Evolutionary conservation across 2,888 invertebrate genomes (phyloP).

Genomic region (Nomada fucata): DNA sequence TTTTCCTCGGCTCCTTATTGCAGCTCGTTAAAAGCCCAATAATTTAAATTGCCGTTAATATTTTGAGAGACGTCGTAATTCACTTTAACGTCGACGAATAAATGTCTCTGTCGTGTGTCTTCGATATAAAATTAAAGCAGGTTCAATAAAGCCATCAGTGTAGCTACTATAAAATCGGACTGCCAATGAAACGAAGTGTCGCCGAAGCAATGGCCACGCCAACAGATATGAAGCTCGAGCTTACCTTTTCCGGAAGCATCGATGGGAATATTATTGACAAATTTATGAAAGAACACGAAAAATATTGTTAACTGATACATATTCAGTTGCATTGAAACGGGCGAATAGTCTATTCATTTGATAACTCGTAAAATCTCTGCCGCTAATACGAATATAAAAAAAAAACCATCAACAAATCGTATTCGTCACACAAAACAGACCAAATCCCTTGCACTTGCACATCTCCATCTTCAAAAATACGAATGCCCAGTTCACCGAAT

Average conservation of each 20-base stretch:
- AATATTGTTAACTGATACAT: no score
- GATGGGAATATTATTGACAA: no score
- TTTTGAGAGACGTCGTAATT: neutral
- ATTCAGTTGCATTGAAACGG: no score
- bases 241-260: neutral
- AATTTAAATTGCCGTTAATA: neutral
- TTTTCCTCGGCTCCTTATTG: neutral
- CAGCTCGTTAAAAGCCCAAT: neutral
- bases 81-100: neutral
- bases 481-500: no score
- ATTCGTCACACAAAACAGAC: no score
- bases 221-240: slow-evolving; percentile 8
- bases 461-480: no score
- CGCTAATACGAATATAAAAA: no score
- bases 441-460: no score
- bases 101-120: neutral
- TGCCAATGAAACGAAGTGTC: slow-evolving; percentile 10
- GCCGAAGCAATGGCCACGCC: neutral
- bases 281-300: no score
- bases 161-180: neutral
- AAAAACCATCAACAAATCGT: no score
- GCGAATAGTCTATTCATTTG: no score
- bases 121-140: neutral
- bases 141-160: neutral
- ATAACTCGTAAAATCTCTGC: no score